These are phyloP conservation scores for Caenorhabditis brenneri DNA, from an alignment of 1,140 invertebrate species.

Conservation along the genomic window DNA sequence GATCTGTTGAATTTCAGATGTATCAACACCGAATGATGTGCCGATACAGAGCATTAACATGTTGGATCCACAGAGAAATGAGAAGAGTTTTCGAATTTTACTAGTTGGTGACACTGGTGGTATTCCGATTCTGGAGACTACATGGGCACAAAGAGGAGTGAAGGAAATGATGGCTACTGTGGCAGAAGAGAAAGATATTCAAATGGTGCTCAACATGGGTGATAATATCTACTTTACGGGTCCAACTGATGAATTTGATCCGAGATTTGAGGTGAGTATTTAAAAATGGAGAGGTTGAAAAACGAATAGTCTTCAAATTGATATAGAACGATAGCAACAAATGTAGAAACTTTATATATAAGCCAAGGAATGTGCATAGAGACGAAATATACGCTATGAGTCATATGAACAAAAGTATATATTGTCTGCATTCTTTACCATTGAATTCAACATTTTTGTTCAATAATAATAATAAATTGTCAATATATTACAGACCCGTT, in stretches of 20 bases:
- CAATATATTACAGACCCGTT: constrained; percentile 19
- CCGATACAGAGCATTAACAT: background rate
- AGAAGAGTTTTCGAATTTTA: constrained; percentile 57
- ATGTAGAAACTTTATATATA: too few relatives aligned
- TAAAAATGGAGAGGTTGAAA: background rate
- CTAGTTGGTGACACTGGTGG: constrained; percentile 66
- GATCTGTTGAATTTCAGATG: background rate
- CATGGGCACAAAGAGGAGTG: constrained; percentile 57
- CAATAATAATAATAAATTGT: background rate
- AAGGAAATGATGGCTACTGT: constrained; percentile 51
- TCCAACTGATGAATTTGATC: constrained; percentile 59
- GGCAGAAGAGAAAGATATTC: constrained; percentile 37
- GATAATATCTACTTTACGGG: constrained; percentile 65
- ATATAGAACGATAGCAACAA: too few relatives aligned
- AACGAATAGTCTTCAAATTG: too few relatives aligned
- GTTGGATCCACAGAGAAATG: background rate
- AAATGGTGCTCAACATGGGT: constrained; percentile 58
- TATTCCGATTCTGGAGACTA: constrained; percentile 59
- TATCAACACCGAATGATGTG: background rate
- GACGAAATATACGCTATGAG: background rate
- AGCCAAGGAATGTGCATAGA: too few relatives aligned
- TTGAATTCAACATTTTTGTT: background rate
- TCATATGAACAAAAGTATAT: background rate
- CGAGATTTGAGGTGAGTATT: constrained; percentile 55
- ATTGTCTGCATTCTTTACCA: background rate